Evolutionary conservation across 1,140 invertebrate species (phyloP).

Genomic region (Megalopta genalis): DNA sequence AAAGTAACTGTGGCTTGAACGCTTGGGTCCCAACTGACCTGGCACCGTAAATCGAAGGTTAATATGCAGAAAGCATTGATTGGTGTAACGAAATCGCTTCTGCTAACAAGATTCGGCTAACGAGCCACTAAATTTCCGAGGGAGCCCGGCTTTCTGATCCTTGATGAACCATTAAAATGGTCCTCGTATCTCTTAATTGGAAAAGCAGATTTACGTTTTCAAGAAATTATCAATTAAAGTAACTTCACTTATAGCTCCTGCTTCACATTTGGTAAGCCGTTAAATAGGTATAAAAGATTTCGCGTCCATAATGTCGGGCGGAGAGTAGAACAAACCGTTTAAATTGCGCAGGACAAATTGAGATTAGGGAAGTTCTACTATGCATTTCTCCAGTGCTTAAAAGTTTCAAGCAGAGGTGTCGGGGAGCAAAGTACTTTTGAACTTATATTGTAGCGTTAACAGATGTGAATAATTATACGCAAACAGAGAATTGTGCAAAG

Average conservation of each 20-base stretch:
- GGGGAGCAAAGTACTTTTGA: no score
- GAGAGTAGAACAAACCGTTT: no score
- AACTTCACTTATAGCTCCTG: neutral
- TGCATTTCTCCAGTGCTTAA: no score
- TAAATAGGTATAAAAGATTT: neutral
- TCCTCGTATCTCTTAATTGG: neutral
- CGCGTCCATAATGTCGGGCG: no score
- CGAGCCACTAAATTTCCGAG: neutral
- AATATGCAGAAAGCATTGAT: neutral
- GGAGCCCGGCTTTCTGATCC: neutral
- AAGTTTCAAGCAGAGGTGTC: no score
- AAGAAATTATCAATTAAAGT: neutral
- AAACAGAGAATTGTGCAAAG: no score
- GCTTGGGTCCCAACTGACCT: no score
- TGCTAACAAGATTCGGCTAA: slow-evolving; percentile 23
- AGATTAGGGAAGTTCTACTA: no score
- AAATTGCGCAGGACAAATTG: no score
- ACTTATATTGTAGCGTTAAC: neutral
- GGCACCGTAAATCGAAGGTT: no score
- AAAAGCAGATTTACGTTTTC: neutral
- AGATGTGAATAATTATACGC: neutral
- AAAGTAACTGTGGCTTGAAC: no score
- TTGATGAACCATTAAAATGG: neutral
- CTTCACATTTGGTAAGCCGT: neutral
- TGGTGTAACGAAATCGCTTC: neutral